These are phyloP conservation scores for Bellardia pandia DNA, from an alignment of 2,888 invertebrate species.

Conservation along the genomic window DNA sequence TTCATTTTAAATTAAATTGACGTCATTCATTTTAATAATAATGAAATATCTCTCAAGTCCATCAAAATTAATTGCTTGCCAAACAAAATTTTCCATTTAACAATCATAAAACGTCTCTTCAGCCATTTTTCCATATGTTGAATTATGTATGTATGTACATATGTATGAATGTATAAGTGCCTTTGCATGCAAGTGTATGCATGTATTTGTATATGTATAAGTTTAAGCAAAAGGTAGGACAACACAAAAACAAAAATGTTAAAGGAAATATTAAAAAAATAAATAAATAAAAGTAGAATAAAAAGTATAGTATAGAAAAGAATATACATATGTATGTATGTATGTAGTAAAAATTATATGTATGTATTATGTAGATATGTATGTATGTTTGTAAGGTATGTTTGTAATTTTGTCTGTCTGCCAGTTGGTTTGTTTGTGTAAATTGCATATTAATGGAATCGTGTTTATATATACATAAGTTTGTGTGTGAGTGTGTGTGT, in stretches of 20 bases:
- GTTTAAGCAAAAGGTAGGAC: slow-evolving; percentile 55
- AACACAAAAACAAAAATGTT: slow-evolving; percentile 10
- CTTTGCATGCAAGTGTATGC: background rate
- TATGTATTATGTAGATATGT: background rate
- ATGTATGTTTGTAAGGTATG: background rate
- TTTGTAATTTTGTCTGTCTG: background rate
- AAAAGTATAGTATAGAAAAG: slow-evolving; percentile 31
- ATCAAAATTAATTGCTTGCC: slow-evolving; percentile 73
- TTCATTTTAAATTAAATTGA: slow-evolving; percentile 70
- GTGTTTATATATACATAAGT: slow-evolving; percentile 12
- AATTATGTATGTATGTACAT: background rate
- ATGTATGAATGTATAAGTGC: background rate
- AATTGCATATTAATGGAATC: slow-evolving; percentile 50
- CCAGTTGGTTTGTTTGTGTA: slow-evolving; percentile 5
- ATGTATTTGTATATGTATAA: slow-evolving; percentile 11
- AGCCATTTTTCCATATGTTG: slow-evolving; percentile 44
- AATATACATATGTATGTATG: slow-evolving; percentile 15
- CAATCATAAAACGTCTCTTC: slow-evolving; percentile 62
- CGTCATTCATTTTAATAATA: slow-evolving; percentile 70
- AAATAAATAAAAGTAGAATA: slow-evolving; percentile 8
- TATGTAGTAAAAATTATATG: slow-evolving; percentile 43
- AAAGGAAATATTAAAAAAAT: slow-evolving; percentile 31
- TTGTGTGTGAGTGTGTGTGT: slow-evolving; percentile 4
- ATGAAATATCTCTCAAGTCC: slow-evolving; percentile 70
- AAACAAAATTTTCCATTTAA: slow-evolving; percentile 67